Conservation (phyloP, 1,140 invertebrate genomes). For the Drosophila busckii region DNA sequence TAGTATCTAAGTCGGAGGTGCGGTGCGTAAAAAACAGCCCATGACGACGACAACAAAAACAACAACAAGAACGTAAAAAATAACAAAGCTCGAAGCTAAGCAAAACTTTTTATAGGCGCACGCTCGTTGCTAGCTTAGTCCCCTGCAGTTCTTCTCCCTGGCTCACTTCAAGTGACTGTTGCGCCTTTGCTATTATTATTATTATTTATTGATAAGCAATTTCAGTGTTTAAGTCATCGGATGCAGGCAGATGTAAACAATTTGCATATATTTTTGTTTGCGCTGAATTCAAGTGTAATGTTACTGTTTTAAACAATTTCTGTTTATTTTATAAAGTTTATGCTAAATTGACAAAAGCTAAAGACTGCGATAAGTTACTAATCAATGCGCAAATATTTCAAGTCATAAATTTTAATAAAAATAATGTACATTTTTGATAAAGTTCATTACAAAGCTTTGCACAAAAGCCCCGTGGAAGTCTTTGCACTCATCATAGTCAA, state of each 20-base stretch:
- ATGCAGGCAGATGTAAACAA: background rate
- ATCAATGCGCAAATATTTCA: too few species aligned
- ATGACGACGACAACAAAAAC: slow-evolving; percentile 2
- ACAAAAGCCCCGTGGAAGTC: too few species aligned
- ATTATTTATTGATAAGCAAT: slow-evolving; percentile 3
- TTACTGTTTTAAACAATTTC: background rate
- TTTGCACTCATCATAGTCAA: too few species aligned
- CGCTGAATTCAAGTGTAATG: background rate
- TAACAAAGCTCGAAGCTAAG: slow-evolving; percentile 39
- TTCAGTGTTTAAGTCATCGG: slow-evolving; percentile 8
- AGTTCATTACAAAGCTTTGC: too few species aligned
- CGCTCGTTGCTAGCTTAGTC: too few species aligned
- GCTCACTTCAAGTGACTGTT: too few species aligned
- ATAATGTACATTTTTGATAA: too few species aligned
- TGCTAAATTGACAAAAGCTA: too few species aligned
- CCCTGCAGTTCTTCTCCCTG: too few species aligned
- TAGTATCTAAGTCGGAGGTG: too few species aligned
- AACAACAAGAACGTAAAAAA: slow-evolving; percentile 41
- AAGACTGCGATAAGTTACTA: background rate
- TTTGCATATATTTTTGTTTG: background rate
- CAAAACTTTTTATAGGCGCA: too few species aligned
- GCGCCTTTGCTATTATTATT: background rate
- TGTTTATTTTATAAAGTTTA: background rate
- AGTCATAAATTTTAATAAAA: too few species aligned
- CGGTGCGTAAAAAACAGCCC: slow-evolving; percentile 25